Evolutionary conservation across 1,140 invertebrate species (phyloP).

Genomic region (Procambarus virginalis): DNA sequence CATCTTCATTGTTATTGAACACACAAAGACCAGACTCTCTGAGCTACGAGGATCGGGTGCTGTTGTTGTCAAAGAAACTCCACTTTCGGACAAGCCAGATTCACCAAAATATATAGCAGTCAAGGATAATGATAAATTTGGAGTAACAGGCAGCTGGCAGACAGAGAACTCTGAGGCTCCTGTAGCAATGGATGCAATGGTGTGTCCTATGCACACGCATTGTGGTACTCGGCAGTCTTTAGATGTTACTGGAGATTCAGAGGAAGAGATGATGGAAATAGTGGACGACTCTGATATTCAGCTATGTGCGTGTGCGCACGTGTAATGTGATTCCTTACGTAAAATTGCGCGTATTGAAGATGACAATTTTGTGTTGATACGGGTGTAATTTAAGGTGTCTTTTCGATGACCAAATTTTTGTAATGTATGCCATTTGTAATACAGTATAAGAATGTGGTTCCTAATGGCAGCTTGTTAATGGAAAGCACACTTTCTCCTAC

Average conservation of each 20-base stretch:
- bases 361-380: no score
- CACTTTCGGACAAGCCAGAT: not conserved
- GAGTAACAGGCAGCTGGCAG: not conserved
- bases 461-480: no score
- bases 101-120: not conserved
- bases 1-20: conserved; percentile 7
- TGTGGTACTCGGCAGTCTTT: not conserved
- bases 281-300: not conserved
- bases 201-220: not conserved
- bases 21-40: conserved; percentile 5
- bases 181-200: no score
- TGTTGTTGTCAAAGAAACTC: not conserved
- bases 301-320: not conserved
- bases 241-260: no score
- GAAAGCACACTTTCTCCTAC: no score
- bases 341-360: no score
- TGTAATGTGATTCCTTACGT: no score
- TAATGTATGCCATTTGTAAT: no score
- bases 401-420: no score
- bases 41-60: conserved; percentile 17
- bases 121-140: not conserved
- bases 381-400: no score
- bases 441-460: no score
- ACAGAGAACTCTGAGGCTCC: no score
- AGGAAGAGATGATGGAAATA: not conserved